Conservation (phyloP, 2,888 invertebrate species). For the Gordius sp. region DNA sequence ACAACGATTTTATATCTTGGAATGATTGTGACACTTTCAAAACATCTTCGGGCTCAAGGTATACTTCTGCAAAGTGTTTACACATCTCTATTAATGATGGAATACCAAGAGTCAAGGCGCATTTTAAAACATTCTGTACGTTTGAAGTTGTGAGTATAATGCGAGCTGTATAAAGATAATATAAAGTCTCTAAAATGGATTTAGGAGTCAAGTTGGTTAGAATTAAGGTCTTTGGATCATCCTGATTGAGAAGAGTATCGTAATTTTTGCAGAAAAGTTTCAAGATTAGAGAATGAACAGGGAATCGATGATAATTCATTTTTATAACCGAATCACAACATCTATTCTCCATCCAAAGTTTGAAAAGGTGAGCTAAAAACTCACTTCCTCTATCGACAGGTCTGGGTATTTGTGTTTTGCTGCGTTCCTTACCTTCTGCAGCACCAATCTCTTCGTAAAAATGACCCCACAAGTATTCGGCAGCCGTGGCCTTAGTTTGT, state of each 20-base stretch:
- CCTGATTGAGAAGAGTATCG: neutral
- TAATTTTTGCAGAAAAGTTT: neutral
- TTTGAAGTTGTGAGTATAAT: neutral
- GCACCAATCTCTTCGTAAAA: slow-evolving; percentile 14
- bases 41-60: neutral
- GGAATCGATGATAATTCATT: neutral
- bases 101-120: neutral
- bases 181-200: neutral
- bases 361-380: slow-evolving; percentile 3
- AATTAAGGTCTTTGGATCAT: neutral
- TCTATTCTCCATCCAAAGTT: slow-evolving; percentile 10
- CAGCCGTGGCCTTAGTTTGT: neutral
- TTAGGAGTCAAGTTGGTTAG: neutral
- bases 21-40: neutral
- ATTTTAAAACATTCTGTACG: neutral
- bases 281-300: neutral
- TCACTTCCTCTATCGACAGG: neutral
- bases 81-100: neutral
- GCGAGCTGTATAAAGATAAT: neutral
- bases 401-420: neutral
- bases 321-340: neutral
- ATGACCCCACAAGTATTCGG: slow-evolving; percentile 2
- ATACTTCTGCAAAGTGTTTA: neutral
- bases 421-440: neutral
- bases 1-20: neutral